Evolutionary conservation across 2,888 invertebrate genomes (phyloP), one percentile per base, ranked within the genome.

Genomic region (Tanytarsus gracilentus): DNA sequence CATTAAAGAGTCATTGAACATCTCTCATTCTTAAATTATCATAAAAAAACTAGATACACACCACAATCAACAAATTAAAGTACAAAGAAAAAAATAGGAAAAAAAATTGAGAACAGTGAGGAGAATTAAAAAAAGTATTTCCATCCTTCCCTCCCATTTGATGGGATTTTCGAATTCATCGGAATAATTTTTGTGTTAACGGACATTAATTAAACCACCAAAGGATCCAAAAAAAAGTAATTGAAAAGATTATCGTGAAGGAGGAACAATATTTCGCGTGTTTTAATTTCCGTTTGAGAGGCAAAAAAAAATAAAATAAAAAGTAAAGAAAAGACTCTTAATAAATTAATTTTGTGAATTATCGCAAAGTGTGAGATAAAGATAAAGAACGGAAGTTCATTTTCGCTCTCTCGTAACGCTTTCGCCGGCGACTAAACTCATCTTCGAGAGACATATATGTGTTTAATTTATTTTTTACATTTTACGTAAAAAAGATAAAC

Each of bases 41-140:
- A n/a, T n/a, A n/a, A n/a, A n/a, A n/a, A n/a, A n/a, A n/a, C n/a
- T n/a, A n/a, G n/a, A 44, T 1, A 18, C 44, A 44, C 23, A 40
- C 44, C 44, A 44, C 44, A 44, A 44, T 44, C 44, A 58, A 58
- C 58, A 58, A 44, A 58, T 58, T 58, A 58, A 58, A 58, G 58
- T 58, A 58, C 58, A 58, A 58, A 58, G 4, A 58, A 9, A 39
- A 18, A 44, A 55, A 53, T 21, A 55, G n/a, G 27, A 26, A 56
- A 40, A 27, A 53, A 36, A 33, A 53, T 9, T 6, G 36, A 53
- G 8, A 23, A 33, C 21, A 53, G 21, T 44, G 44, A 44, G 23
- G 6, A 40, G 18, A 44, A 23, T 21, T 16, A 18, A 18, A 18
- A 18, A 44, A 44, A 18, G 36, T 23, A 23, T 14, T 26, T 4